Conservation (phyloP, 2,113 vertebrate species). For the Sula dactylatra region DNA sequence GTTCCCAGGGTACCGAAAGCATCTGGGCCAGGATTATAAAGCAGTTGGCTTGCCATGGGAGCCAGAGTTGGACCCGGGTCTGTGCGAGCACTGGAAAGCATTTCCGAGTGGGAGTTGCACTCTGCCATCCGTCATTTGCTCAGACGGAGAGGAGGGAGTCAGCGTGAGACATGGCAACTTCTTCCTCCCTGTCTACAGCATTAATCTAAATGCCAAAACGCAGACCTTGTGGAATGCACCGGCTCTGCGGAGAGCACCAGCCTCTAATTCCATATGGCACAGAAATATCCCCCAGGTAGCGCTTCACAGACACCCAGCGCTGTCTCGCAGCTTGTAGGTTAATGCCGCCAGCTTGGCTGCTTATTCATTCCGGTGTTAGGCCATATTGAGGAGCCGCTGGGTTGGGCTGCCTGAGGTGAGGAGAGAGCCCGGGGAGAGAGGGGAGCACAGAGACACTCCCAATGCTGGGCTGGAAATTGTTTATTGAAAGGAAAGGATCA, state of each 20-base stretch:
- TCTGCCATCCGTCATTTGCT: conserved; percentile 41
- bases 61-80: not conserved
- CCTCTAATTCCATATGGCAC: conserved; percentile 69
- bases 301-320: not conserved
- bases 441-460: not conserved
- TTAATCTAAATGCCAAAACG: conserved; percentile 72
- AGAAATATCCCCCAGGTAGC: conserved; percentile 72
- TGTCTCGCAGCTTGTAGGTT: not conserved
- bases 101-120: conserved; percentile 65
- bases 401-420: not conserved
- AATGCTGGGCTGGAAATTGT: not conserved
- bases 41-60: not conserved
- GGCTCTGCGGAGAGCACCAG: conserved; percentile 55
- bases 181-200: conserved; percentile 73
- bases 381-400: not conserved
- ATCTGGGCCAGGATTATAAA: not conserved
- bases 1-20: not conserved
- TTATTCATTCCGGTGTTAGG: rapidly evolving
- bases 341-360: not conserved
- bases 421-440: not conserved
- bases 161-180: conserved; percentile 57
- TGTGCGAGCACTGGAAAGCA: conserved; percentile 23
- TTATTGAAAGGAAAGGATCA: conserved; percentile 49
- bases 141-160: conserved; percentile 51
- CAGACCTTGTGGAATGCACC: conserved; percentile 71